Conservation (phyloP, 1,140 invertebrate species). For the Caenorhabditis latens region DNA sequence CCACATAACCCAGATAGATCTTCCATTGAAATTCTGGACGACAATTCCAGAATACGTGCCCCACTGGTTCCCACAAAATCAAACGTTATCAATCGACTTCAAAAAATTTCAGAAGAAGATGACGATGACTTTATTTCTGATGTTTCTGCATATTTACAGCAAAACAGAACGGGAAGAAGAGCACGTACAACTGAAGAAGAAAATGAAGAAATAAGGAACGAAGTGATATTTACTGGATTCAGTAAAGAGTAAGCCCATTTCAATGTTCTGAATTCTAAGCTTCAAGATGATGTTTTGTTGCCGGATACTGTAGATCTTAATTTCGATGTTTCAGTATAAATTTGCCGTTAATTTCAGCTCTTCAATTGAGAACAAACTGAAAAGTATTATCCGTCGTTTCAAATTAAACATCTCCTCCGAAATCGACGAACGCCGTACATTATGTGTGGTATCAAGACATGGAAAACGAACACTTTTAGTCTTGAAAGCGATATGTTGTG, state of each 20-base stretch:
- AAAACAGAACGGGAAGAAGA: not conserved
- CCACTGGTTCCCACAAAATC: constrained; percentile 7
- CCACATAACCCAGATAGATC: not conserved
- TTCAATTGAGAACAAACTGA: constrained; percentile 1
- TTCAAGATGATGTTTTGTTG: too few species aligned
- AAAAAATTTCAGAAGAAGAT: not conserved
- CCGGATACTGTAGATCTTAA: not conserved
- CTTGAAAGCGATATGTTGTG: constrained; percentile 33
- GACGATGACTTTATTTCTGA: constrained; percentile 41
- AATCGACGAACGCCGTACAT: not conserved
- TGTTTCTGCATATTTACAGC: constrained; percentile 12
- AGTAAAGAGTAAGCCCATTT: not conserved
- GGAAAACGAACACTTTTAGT: constrained; percentile 38
- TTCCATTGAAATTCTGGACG: not conserved
- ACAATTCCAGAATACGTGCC: not conserved
- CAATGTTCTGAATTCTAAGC: too few species aligned
- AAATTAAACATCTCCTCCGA: not conserved
- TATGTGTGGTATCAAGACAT: constrained; percentile 3
- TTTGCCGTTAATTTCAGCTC: not conserved
- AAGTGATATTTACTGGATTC: constrained; percentile 47
- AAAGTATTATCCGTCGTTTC: constrained; percentile 13
- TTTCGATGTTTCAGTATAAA: not conserved
- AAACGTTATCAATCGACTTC: constrained; percentile 8
- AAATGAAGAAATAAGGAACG: not conserved
- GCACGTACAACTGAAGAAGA: not conserved